Base-by-base conservation (phyloP, 2,888 invertebrate species). In the Rhamnusium bicolor region DNA sequence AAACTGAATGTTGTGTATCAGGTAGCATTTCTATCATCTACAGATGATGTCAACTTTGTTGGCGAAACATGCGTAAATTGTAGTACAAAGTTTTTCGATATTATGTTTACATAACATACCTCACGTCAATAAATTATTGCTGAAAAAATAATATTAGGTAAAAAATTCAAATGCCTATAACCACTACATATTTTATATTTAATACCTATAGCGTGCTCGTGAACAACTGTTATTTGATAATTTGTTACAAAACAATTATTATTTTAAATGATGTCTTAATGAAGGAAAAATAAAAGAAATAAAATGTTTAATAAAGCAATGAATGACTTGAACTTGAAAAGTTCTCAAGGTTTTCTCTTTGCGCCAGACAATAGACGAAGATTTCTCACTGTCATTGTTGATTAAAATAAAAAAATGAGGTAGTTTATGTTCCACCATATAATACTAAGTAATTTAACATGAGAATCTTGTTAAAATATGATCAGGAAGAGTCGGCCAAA, bases 261-360 rank as follows among this genome's bases (percentile, higher is more conserved):
- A n/a, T 60, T 40, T 61, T 70, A 62, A 71, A 56, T 32, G 60
- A 60, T 54, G 66, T 65, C 60, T 71, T 73, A 76, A 76, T 74
- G 68, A 74, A 73, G 71, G 69, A 56, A 74, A 73, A 74, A 71
- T 73, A 71, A 53, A 73, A 61, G 71, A 58, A 72, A 40, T 56
- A 71, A 73, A 73, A 69, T 69, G 61, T 19, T 69, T 75, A 70
- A 70, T 72, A 72, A 72, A 63, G 66, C 67, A 72, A 72, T 75
- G 75, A 74, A 74, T 69, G 66, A 67, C 72, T 73, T 77, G 77
- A 77, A 77, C 77, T 77, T 77, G 77, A 70, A 63, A 49, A 46
- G 71, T 77, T 77, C 77, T 72, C 77, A 77, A 77, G 77, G 77
- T 77, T 77, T 77, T 77, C 77, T 77, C 77, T 77, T 77, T 74